Evolutionary conservation across 2,888 invertebrate genomes (phyloP).

Genomic region (Lobophora halterata): DNA sequence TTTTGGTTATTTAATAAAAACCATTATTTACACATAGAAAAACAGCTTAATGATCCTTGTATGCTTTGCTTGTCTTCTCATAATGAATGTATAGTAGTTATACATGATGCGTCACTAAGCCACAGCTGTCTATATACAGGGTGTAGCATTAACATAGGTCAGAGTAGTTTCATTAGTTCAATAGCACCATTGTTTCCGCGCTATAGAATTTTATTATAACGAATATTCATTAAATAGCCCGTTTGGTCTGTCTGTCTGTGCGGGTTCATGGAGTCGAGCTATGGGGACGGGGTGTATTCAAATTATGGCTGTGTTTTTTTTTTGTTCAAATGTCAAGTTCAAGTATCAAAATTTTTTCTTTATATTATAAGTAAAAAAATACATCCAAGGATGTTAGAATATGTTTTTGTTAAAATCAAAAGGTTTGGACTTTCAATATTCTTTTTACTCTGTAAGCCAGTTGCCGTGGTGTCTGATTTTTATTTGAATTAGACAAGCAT

Average conservation of each 20-base stretch:
- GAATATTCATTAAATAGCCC: slow-evolving; percentile 31
- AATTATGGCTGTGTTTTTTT: slow-evolving; percentile 7
- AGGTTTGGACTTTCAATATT: too few species aligned
- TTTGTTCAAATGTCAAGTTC: neutral
- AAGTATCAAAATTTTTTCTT: too few species aligned
- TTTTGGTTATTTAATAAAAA: too few species aligned
- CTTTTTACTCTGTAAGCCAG: too few species aligned
- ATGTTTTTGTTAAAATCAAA: too few species aligned
- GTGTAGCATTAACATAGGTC: slow-evolving; percentile 36
- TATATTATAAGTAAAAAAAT: too few species aligned
- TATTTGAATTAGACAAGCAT: too few species aligned
- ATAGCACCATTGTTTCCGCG: slow-evolving; percentile 43
- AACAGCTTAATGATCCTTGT: too few species aligned
- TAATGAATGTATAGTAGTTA: neutral
- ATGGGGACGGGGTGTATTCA: slow-evolving; percentile 3
- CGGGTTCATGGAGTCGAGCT: slow-evolving; percentile 12
- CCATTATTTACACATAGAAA: too few species aligned
- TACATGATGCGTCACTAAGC: neutral
- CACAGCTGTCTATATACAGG: slow-evolving; percentile 13
- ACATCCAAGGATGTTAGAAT: too few species aligned
- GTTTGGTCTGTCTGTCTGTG: slow-evolving; percentile 16
- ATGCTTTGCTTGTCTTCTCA: neutral
- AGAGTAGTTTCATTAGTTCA: slow-evolving; percentile 46
- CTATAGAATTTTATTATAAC: slow-evolving; percentile 48
- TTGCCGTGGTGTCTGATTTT: too few species aligned